A percentile compares a stretch with the other conserved stretches of the same genome.
Conservation (phyloP, 2,888 invertebrate species). For the Scaptomyza polygonia region DNA sequence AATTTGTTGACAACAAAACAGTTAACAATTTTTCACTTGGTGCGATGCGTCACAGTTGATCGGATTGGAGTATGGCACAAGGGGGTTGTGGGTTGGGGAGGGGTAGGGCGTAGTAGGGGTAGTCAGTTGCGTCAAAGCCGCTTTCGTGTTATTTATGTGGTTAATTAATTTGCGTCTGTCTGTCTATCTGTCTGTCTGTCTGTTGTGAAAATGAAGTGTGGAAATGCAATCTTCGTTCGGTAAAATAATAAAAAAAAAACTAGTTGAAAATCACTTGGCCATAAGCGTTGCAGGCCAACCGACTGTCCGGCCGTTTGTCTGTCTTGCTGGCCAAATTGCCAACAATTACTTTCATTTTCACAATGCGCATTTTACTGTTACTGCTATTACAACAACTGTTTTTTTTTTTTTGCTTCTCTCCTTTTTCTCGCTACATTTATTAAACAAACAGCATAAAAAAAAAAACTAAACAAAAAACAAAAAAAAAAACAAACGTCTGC, state of each 20-base stretch:
- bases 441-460: not conserved
- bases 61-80: slow-evolving; percentile 21
- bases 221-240: slow-evolving; percentile 49
- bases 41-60: slow-evolving; percentile 74
- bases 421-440: slow-evolving; percentile 4
- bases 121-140: slow-evolving; percentile 34
- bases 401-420: slow-evolving; percentile 2
- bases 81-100: not conserved
- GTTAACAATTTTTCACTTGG: slow-evolving; percentile 48
- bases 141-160: slow-evolving; percentile 69
- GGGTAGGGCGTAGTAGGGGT: not conserved
- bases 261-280: slow-evolving; percentile 69
- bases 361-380: slow-evolving; percentile 51
- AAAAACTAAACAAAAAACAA: not conserved
- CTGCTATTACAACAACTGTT: slow-evolving; percentile 30
- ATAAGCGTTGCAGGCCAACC: slow-evolving; percentile 46
- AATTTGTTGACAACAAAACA: slow-evolving; percentile 75
- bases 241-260: slow-evolving; percentile 36
- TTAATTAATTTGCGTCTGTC: slow-evolving; percentile 70
- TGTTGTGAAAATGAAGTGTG: slow-evolving; percentile 46
- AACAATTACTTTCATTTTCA: slow-evolving; percentile 75
- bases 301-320: not conserved
- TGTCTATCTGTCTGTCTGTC: slow-evolving; percentile 55
- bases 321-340: slow-evolving; percentile 40
- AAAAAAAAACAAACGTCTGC: slow-evolving; percentile 14